Percentiles rank a stretch among this genome's conserved stretches.
Conservation (phyloP, 2,113 vertebrate genomes). For the Chroicocephalus ridibundus region DNA sequence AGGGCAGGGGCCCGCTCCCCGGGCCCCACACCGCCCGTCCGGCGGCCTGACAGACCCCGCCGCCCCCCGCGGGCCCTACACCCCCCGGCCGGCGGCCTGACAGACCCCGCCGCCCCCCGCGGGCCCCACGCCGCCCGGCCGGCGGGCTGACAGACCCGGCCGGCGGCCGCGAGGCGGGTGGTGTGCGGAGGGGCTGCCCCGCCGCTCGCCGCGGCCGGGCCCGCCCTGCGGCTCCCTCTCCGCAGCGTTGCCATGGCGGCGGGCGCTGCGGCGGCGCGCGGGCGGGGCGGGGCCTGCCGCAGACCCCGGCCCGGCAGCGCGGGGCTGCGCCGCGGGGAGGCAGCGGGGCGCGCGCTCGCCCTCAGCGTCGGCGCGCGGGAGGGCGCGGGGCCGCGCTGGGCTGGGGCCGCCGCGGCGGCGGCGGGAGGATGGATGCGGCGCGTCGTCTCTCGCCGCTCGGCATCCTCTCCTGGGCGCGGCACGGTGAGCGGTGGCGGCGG, state of each 20-base stretch:
- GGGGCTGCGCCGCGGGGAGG: background rate
- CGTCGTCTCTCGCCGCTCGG: conserved; percentile 38
- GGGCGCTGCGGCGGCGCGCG: background rate
- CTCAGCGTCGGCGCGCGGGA: conserved; percentile 36
- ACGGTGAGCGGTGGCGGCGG: conserved; percentile 61
- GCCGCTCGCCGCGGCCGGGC: background rate
- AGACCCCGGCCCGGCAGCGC: background rate
- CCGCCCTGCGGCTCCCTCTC: background rate
- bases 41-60: background rate
- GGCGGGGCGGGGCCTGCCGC: background rate
- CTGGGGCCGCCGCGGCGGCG: conserved; percentile 26
- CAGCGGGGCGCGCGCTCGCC: background rate
- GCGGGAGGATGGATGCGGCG: conserved; percentile 72
- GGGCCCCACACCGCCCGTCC: no score
- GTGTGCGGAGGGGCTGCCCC: background rate
- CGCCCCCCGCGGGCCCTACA: no score
- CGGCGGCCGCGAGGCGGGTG: no score
- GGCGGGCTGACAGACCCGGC: background rate
- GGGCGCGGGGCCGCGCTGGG: conserved; percentile 42
- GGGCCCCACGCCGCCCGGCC: background rate
- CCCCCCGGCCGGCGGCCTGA: no score
- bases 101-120: no score
- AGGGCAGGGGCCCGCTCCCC: background rate
- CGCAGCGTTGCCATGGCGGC: background rate
- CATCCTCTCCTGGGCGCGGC: conserved; percentile 60